Base-by-base conservation (phyloP, 1,140 invertebrate species). In the Drosophila obscura region DNA sequence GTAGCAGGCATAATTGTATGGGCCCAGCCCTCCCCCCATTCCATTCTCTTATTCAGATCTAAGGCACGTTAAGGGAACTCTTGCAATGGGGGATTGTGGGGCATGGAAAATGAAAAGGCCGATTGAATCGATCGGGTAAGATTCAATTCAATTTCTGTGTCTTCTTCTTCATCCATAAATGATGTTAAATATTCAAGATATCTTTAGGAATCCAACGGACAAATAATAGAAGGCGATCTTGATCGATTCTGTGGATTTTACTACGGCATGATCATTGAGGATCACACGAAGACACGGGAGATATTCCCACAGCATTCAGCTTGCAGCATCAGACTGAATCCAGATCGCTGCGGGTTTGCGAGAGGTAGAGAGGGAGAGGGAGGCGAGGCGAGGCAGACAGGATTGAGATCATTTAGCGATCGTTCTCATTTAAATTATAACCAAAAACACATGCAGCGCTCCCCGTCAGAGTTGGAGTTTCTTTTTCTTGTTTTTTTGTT, bases 361-460 rank as follows among this genome's bases (percentile, higher is more conserved):
- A 31, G 8, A 31, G 8, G 31, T 8, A 31, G 28, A 31, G 28
- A 1, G 2, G 9, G 8, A 9, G 31, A 7, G 8, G 2, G 28
- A 9, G 28, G 2, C 4, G 22, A 4, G 22, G 22, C 22, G 22
- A 4, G 22, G 22, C 22, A 64, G 68, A 52, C 56, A n/a, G 58
- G 59, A 64, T 64, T 55, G 71, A 43, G 71, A 73, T 73, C 71
- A 73, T 73, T 73, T 73, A 73, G 71, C 71, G 59, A 73, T 64
- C 71, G 59, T 73, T 73, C 71, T 64, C 71, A 73, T 74, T 74
- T 74, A 74, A 74, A 74, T 74, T 74, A 74, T 74, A 74, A 74
- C 72, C 72, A 65, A 74, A 74, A 74, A 74, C 71, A 73, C 71
- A 73, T 73, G 69, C 69, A 73, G 69, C 51, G 61, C 50, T 35